phyloP scores from a whole-genome alignment of 2,797 vertebrate genomes.

The Alauda arvensis region DNA sequence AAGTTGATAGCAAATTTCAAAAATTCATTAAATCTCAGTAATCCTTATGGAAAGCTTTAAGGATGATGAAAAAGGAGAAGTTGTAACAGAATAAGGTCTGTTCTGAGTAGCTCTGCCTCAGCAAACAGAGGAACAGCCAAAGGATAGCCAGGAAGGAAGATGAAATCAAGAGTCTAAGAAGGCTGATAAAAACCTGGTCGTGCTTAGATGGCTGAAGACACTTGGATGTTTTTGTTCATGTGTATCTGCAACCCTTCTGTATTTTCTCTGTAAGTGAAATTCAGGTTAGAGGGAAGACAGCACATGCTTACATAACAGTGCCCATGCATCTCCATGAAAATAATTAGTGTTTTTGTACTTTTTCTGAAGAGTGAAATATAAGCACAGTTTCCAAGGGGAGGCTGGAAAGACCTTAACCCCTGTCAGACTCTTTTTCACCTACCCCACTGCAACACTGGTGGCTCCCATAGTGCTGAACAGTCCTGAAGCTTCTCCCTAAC shows the following conservation, averaged over 20 bases:
- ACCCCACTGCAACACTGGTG: neutral
- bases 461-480: neutral
- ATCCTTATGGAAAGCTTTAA: neutral
- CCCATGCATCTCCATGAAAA: neutral
- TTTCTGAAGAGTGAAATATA: neutral
- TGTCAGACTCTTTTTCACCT: neutral
- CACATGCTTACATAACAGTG: neutral
- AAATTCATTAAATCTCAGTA: neutral
- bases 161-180: neutral
- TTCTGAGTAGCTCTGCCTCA: neutral
- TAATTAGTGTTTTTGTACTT: neutral
- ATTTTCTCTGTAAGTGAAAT: neutral
- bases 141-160: neutral
- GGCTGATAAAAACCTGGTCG: neutral
- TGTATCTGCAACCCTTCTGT: neutral
- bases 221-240: neutral
- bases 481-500: neutral
- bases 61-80: neutral
- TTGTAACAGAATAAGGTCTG: neutral
- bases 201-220: neutral
- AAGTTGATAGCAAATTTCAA: neutral
- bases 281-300: conserved; percentile 5
- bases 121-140: neutral
- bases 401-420: neutral
- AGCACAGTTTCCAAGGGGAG: neutral